Evolutionary conservation across 1,140 invertebrate genomes (phyloP).

Genomic region (Eupristina koningsbergeri): DNA sequence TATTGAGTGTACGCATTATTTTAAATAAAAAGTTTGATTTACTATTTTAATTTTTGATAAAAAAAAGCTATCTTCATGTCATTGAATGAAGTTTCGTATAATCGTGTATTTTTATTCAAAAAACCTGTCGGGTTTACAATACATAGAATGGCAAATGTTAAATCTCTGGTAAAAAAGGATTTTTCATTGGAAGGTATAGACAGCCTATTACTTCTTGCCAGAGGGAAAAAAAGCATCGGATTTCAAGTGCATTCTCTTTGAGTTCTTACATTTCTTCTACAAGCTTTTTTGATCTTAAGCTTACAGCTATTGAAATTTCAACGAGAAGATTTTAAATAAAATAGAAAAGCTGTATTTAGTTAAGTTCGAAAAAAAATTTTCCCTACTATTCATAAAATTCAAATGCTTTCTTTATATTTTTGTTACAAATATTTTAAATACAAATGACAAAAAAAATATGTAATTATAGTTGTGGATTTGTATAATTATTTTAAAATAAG

Average conservation of each 20-base stretch:
- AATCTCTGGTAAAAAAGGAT: conserved; percentile 11
- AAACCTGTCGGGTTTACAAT: conserved; percentile 25
- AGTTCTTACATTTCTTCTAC: not conserved
- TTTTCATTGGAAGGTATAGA: conserved; percentile 24
- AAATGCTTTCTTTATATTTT: not conserved
- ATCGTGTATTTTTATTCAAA: not conserved
- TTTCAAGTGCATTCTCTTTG: not conserved
- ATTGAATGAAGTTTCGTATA: not conserved
- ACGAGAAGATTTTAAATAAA: not conserved
- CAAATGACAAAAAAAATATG: too few relatives aligned
- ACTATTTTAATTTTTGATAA: not conserved
- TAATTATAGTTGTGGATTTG: too few relatives aligned
- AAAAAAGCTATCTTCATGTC: not conserved
- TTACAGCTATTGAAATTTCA: conserved; percentile 6
- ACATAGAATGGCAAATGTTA: not conserved
- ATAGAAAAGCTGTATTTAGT: not conserved
- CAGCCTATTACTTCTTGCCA: conserved; percentile 30
- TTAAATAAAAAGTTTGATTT: not conserved
- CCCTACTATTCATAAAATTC: not conserved
- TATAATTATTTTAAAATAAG: too few relatives aligned
- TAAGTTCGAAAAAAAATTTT: not conserved
- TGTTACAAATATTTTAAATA: not conserved
- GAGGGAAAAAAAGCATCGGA: not conserved
- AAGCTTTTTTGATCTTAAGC: conserved; percentile 22
- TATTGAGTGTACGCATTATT: too few relatives aligned